Percentiles rank a stretch among this genome's conserved stretches.
Conservation (phyloP, 1,140 invertebrate species). For the Calliopsis andreniformis region DNA sequence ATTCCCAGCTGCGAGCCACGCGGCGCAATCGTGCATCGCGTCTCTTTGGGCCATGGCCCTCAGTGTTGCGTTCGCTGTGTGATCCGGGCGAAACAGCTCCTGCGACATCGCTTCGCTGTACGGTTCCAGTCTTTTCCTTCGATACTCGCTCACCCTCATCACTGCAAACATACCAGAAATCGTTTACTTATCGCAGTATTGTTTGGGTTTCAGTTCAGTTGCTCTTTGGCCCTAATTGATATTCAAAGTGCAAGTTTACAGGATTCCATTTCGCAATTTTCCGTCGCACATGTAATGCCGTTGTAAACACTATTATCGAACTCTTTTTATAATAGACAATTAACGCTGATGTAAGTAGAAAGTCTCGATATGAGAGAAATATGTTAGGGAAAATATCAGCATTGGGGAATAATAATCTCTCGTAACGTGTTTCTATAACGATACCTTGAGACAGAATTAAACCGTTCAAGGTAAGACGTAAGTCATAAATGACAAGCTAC, state of each 20-base stretch:
- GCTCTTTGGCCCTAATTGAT: background rate
- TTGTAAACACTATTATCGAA: background rate
- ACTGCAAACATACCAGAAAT: slow-evolving; percentile 82
- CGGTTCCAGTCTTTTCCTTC: slow-evolving; percentile 88
- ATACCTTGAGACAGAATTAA: background rate
- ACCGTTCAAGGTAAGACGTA: background rate
- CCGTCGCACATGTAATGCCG: background rate
- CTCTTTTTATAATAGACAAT: no score
- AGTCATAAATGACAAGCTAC: background rate
- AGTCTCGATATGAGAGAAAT: background rate
- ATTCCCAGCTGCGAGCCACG: slow-evolving; percentile 89
- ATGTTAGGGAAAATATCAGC: background rate
- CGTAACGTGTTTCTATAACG: background rate
- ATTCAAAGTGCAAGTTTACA: no score
- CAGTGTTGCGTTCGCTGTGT: slow-evolving; percentile 89
- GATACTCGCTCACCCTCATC: slow-evolving; percentile 93
- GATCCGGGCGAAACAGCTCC: slow-evolving; percentile 93
- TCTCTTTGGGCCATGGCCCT: slow-evolving; percentile 90
- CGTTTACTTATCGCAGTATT: background rate
- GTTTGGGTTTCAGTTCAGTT: background rate
- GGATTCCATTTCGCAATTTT: background rate
- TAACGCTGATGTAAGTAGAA: background rate
- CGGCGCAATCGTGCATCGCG: slow-evolving; percentile 91
- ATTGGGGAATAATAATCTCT: background rate
- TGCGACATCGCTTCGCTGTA: slow-evolving; percentile 85